These are phyloP conservation scores for Dendrolimus kikuchii DNA, from an alignment of 1,140 invertebrate genomes.

Conservation along the genomic window DNA sequence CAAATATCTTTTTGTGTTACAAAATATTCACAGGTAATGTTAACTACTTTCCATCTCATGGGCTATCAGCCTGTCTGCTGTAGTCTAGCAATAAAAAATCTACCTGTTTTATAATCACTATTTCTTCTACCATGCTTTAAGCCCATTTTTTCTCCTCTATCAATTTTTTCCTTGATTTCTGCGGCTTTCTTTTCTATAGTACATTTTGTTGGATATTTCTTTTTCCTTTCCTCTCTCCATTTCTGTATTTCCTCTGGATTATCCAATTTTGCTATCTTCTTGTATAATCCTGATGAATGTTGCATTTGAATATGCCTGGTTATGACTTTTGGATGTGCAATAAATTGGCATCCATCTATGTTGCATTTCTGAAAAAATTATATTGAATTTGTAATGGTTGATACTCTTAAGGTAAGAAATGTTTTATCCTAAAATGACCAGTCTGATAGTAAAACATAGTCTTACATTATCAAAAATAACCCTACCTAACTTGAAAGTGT, in stretches of 20 bases:
- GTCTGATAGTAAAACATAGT: too few relatives aligned
- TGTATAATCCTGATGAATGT: slow-evolving; percentile 84
- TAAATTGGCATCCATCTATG: slow-evolving; percentile 86
- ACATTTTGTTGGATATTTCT: slow-evolving; percentile 79
- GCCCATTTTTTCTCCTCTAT: slow-evolving; percentile 79
- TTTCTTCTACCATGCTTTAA: slow-evolving; percentile 34
- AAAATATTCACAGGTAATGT: too few relatives aligned
- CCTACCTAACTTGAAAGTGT: too few relatives aligned
- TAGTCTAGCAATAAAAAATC: too few relatives aligned
- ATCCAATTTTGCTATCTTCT: slow-evolving; percentile 81
- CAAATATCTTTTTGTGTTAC: too few relatives aligned
- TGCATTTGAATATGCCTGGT: slow-evolving; percentile 86
- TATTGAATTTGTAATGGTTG: too few relatives aligned
- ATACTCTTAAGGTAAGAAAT: too few relatives aligned
- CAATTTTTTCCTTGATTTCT: slow-evolving; percentile 76
- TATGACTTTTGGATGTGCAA: slow-evolving; percentile 84
- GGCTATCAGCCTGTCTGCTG: too few relatives aligned
- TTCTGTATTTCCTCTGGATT: slow-evolving; percentile 86
- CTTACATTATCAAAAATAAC: too few relatives aligned
- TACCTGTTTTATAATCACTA: slow-evolving; percentile 23
- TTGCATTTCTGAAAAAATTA: slow-evolving; percentile 74
- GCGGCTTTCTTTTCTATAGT: slow-evolving; percentile 80
- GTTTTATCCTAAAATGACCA: too few relatives aligned
- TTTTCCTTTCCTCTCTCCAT: slow-evolving; percentile 86
- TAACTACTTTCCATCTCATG: too few relatives aligned